A percentile compares a stretch with the other conserved stretches of the same genome.
These are phyloP conservation scores for Epiperipatus broadwayi DNA, from an alignment of 2,888 invertebrate species.

Conservation along the genomic window DNA sequence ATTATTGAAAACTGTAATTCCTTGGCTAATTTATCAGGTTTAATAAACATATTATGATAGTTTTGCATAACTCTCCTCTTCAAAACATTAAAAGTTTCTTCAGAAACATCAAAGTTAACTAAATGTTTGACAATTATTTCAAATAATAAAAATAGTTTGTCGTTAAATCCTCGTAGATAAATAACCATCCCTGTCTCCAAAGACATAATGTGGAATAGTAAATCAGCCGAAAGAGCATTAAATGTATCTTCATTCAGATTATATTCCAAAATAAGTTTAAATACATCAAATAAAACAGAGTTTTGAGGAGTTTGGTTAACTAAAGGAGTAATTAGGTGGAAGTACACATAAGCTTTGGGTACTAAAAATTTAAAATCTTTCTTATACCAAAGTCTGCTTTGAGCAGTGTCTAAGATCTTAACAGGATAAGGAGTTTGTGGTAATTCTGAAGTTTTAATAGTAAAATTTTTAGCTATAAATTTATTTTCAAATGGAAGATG, in stretches of 20 bases:
- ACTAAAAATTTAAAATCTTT: constrained; percentile 60
- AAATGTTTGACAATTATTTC: constrained; percentile 47
- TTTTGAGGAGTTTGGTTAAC: constrained; percentile 42
- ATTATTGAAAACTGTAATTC: constrained; percentile 47
- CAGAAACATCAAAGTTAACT: constrained; percentile 36
- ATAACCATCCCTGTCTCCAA: constrained; percentile 47
- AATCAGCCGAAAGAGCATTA: constrained; percentile 47
- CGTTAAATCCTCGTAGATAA: constrained; percentile 46
- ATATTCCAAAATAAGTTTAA: constrained; percentile 35
- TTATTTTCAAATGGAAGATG: constrained; percentile 22
- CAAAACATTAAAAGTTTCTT: constrained; percentile 46
- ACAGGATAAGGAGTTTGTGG: constrained; percentile 33
- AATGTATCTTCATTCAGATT: constrained; percentile 45
- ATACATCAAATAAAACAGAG: constrained; percentile 41
- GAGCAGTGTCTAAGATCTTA: constrained; percentile 37
- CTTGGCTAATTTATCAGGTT: constrained; percentile 47
- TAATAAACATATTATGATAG: constrained; percentile 50
- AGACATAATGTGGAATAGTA: constrained; percentile 40
- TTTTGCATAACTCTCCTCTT: constrained; percentile 42
- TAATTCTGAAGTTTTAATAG: constrained; percentile 18
- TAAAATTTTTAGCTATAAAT: constrained; percentile 22
- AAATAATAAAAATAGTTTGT: constrained; percentile 50
- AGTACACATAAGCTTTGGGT: constrained; percentile 58
- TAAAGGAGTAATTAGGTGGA: constrained; percentile 37
- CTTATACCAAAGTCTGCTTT: constrained; percentile 58